These are phyloP conservation scores for Brenthis hecate DNA, from an alignment of 2,888 invertebrate genomes.

Conservation along the genomic window DNA sequence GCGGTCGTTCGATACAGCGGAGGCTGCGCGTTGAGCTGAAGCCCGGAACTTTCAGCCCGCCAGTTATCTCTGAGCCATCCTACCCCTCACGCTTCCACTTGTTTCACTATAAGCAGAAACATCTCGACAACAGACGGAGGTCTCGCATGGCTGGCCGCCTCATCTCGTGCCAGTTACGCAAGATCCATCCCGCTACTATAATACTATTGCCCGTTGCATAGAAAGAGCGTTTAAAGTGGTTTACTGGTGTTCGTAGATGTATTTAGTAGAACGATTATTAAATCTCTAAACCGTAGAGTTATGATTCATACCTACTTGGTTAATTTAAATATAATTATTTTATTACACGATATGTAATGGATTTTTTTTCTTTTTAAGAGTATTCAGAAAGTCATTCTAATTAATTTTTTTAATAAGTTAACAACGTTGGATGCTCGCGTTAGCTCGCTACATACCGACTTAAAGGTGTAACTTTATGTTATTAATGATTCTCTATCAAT, in stretches of 20 bases:
- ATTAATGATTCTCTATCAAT: too few species aligned
- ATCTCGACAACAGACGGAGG: slow-evolving; percentile 49
- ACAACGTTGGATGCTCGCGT: too few species aligned
- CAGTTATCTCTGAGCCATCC: slow-evolving; percentile 53
- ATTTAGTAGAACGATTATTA: neutral
- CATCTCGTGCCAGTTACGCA: slow-evolving; percentile 51
- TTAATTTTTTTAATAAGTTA: too few species aligned
- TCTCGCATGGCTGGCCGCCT: slow-evolving; percentile 52
- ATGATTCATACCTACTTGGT: too few species aligned
- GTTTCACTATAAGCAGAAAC: slow-evolving; percentile 29
- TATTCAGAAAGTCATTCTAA: too few species aligned
- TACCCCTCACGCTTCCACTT: slow-evolving; percentile 35
- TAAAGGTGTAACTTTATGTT: too few species aligned
- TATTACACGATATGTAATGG: too few species aligned
- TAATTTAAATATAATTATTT: too few species aligned
- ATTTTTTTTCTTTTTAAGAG: too few species aligned
- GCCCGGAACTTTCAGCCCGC: slow-evolving; percentile 51
- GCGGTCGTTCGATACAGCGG: slow-evolving; percentile 58
- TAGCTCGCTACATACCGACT: too few species aligned
- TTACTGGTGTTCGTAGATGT: slow-evolving; percentile 12
- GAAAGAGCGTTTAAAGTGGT: slow-evolving; percentile 42
- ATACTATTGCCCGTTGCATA: slow-evolving; percentile 50
- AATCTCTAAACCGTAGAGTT: too few species aligned
- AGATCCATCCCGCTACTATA: slow-evolving; percentile 53
- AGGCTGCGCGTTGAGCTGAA: slow-evolving; percentile 55